Percentiles rank a stretch among this genome's conserved stretches.
These are phyloP conservation scores for Halisarca cf. caerulea DNA, from an alignment of 37 sponge, comb jelly and placozoan species.

Conservation along the genomic window DNA sequence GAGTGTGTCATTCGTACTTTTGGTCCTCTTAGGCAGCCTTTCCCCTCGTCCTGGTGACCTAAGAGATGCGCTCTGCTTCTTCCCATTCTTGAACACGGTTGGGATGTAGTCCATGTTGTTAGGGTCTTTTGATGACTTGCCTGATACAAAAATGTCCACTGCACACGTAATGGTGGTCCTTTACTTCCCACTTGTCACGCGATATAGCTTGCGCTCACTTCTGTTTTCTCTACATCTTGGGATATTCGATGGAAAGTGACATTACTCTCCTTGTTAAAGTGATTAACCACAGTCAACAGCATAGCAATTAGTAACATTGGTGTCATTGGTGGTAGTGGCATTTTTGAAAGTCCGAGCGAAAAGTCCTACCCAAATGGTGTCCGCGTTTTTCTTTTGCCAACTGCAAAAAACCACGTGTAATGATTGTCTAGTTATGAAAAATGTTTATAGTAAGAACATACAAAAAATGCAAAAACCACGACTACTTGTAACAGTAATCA, in stretches of 20 bases:
- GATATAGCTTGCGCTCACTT: not conserved
- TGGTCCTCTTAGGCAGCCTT: not conserved
- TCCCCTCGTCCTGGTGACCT: not conserved
- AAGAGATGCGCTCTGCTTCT: not conserved
- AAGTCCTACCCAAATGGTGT: too few relatives aligned
- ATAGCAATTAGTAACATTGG: too few relatives aligned
- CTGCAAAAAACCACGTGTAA: too few relatives aligned
- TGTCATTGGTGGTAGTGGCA: too few relatives aligned
- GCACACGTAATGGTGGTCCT: not conserved
- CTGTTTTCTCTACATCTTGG: not conserved
- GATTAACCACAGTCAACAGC: too few relatives aligned
- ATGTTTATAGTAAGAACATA: too few relatives aligned
- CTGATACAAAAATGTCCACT: not conserved
- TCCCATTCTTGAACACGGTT: not conserved
- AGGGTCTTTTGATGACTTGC: not conserved
- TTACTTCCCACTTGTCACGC: not conserved
- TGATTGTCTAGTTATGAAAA: too few relatives aligned
- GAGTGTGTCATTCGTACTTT: not conserved
- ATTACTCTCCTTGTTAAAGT: too few relatives aligned
- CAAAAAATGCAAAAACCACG: too few relatives aligned
- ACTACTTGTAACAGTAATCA: too few relatives aligned
- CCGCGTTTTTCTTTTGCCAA: too few relatives aligned
- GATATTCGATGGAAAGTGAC: not conserved
- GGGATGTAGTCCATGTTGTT: not conserved
- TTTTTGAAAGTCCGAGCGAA: too few relatives aligned